Evolutionary conservation across 2,888 invertebrate genomes (phyloP).

Genomic region (Drosophila recens): DNA sequence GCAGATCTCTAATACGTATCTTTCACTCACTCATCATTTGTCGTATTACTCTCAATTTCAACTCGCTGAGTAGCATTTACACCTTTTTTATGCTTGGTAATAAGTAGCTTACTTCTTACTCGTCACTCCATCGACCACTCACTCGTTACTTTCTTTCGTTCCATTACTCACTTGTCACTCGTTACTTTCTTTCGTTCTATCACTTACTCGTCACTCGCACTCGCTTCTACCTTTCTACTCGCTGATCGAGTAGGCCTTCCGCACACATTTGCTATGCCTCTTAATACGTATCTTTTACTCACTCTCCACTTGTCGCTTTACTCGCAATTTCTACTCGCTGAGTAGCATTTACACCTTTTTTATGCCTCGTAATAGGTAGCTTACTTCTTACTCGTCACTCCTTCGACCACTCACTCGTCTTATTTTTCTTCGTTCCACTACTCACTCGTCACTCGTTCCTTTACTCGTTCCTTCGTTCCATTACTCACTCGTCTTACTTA

Average conservation of each 20-base stretch:
- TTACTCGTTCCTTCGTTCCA: not conserved
- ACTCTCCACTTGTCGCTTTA: not conserved
- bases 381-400: slow-evolving; percentile 1
- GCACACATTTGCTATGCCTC: too few species aligned
- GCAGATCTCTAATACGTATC: too few species aligned
- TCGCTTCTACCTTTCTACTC: too few species aligned
- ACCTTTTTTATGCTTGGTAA: not conserved
- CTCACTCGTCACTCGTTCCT: not conserved
- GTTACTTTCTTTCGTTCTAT: not conserved
- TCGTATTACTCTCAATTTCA: not conserved
- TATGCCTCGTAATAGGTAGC: too few species aligned
- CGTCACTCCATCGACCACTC: not conserved
- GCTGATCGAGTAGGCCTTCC: slow-evolving; percentile 85
- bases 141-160: too few species aligned
- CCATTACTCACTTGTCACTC: not conserved
- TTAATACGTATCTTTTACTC: not conserved
- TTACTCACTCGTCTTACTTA: not conserved
- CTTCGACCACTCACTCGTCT: not conserved
- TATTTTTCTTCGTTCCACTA: too few species aligned
- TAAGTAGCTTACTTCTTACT: too few species aligned
- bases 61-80: not conserved
- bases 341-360: not conserved
- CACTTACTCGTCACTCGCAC: not conserved
- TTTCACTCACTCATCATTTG: not conserved
- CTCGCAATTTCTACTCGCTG: not conserved